phyloP scores from a whole-genome alignment of 2,113 vertebrate species.

The Microcebus griseorufus region DNA sequence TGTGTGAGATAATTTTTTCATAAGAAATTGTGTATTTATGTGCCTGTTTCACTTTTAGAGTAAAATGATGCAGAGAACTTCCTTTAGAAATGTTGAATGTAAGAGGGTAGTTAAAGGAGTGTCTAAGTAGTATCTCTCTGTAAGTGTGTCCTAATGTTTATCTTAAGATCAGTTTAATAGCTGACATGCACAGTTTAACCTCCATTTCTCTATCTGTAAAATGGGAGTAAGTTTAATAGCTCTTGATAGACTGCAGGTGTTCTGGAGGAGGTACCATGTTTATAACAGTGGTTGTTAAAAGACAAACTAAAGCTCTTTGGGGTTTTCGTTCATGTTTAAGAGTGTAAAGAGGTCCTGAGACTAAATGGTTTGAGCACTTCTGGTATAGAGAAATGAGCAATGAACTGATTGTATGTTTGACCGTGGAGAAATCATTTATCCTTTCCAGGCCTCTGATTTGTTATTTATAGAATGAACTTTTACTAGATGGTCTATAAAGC shows the following conservation, averaged over 20 bases:
- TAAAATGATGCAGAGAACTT: constrained; percentile 28
- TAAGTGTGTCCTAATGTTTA: not conserved
- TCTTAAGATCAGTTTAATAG: not conserved
- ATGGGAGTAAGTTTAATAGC: constrained; percentile 16
- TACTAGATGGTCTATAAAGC: not conserved
- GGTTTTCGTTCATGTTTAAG: not conserved
- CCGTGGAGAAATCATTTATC: constrained; percentile 13
- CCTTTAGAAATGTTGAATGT: not conserved
- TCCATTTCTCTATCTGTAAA: not conserved
- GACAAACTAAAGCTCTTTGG: not conserved
- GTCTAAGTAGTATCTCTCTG: not conserved
- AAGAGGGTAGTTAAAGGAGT: constrained; percentile 22
- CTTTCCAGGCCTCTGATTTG: not conserved
- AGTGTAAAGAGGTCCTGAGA: not conserved
- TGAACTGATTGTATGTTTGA: not conserved
- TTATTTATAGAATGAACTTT: constrained; percentile 46
- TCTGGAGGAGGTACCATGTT: not conserved
- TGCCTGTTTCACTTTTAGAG: not conserved
- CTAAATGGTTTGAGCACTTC: constrained; percentile 9
- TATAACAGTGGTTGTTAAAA: not conserved
- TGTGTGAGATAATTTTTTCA: not conserved
- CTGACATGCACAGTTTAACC: not conserved
- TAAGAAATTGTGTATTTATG: constrained; percentile 19
- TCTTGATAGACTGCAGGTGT: not conserved
- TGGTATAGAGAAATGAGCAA: not conserved